A percentile compares a stretch with the other conserved stretches of the same genome.
These are phyloP conservation scores for Lasius platythorax DNA, from an alignment of 2,888 invertebrate genomes.

Conservation along the genomic window DNA sequence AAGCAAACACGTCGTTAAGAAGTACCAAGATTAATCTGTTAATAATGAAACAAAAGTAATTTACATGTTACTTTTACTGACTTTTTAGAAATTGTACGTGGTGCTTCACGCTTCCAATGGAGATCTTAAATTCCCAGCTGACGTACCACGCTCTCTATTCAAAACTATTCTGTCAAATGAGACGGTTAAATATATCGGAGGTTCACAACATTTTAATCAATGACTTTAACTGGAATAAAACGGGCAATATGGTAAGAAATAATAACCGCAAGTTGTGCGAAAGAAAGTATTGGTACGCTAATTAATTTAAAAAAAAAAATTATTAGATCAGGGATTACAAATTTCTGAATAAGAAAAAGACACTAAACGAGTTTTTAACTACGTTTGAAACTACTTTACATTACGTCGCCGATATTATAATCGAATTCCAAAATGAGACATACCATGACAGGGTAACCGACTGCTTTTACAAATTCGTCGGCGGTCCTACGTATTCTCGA, in stretches of 20 bases:
- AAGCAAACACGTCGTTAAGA: slow-evolving; percentile 51
- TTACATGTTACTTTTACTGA: neutral
- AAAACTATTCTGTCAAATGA: slow-evolving; percentile 86
- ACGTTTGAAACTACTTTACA: slow-evolving; percentile 74
- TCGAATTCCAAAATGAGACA: slow-evolving; percentile 77
- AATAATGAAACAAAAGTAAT: neutral
- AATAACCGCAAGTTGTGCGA: neutral
- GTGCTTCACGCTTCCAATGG: slow-evolving; percentile 87
- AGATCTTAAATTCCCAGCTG: slow-evolving; percentile 88
- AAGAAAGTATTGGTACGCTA: neutral
- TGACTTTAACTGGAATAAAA: slow-evolving; percentile 88
- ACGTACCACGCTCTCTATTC: slow-evolving; percentile 87
- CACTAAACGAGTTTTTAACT: slow-evolving; percentile 69
- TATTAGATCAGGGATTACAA: slow-evolving; percentile 72
- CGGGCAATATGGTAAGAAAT: slow-evolving; percentile 86
- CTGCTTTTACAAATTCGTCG: slow-evolving; percentile 76
- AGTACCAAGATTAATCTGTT: neutral
- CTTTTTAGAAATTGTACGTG: slow-evolving; percentile 85
- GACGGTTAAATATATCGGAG: slow-evolving; percentile 84
- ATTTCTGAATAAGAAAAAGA: slow-evolving; percentile 73
- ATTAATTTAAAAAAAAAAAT: slow-evolving; percentile 34
- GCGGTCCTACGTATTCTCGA: slow-evolving; percentile 73
- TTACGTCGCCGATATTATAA: slow-evolving; percentile 78
- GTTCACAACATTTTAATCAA: slow-evolving; percentile 85
- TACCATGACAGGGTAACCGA: slow-evolving; percentile 67